Evolutionary conservation across 2,888 invertebrate species (phyloP), one percentile per base, ranked within the genome.

Genomic region (Erebia aethiops): DNA sequence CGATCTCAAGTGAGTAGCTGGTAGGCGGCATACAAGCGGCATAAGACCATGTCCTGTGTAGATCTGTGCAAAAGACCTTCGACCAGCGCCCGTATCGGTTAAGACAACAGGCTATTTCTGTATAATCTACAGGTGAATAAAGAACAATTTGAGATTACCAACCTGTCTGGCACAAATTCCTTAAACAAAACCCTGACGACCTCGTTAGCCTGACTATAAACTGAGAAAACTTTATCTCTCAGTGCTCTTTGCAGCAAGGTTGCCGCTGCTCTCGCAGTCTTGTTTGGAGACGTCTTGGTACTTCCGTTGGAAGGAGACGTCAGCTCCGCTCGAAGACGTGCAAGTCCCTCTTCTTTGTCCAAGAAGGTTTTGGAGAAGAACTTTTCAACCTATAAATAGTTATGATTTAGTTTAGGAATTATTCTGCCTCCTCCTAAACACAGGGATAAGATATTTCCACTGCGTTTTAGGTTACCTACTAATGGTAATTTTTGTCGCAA

Each of bases 291-390:
- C 0, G 91, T 92, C 80, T 91, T 92, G 1, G 84, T 85, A 71
- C 88, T 91, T 8, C 91, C 91, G 62, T 88, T 90, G 1, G 92
- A 87, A 0, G 92, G 92, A 1, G 88, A 83, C 0, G 88, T 87
- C 64, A 93, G 83, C 70, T 92, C 92, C 0, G 91, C 86, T 0
- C 91, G 84, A 0, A 98, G 88, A 18, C 95, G 94, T 74, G 95
- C 94, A n/a, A 98, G 86, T 0, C 98, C 98, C 81, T 98, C 97
- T 84, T 98, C 98, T 82, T 98, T 97, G 85, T 98, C 98, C 61
- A 97, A 95, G 87, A 97, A 98, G 86, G 97, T 97, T 80, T 98
- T 97, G 7, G 98, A 97, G 87, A 97, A 98, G 87, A 98, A 97
- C 82, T 97, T 97, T 86, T 98, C 98, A 2, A 98, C 97, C 97